Percentiles rank a stretch among this genome's conserved stretches.
Evolutionary conservation across 2,797 vertebrate species (phyloP).

Genomic region (Arremon brunneinucha): DNA sequence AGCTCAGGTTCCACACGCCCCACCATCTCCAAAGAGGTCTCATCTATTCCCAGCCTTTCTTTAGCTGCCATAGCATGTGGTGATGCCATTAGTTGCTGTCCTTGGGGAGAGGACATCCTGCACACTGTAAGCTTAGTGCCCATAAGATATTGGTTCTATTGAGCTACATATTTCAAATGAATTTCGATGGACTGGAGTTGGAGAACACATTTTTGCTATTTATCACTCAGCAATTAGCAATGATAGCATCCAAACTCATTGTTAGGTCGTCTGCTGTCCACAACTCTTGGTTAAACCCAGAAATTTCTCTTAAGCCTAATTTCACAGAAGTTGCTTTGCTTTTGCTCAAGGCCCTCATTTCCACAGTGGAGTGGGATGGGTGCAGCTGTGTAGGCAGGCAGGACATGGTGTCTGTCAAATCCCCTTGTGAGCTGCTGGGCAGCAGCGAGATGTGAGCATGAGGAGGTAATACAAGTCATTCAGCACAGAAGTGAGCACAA

Average conservation of each 20-base stretch:
- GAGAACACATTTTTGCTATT: constrained; percentile 38
- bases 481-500: neutral
- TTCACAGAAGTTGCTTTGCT: neutral
- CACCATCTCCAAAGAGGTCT: neutral
- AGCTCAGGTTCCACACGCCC: neutral
- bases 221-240: constrained; percentile 52
- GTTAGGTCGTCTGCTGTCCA: neutral
- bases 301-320: neutral
- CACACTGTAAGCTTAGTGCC: neutral
- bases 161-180: constrained; percentile 37
- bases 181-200: constrained; percentile 11
- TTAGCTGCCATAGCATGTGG: neutral
- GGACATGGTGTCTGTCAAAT: neutral
- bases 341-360: neutral
- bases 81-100: neutral
- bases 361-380: neutral
- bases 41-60: neutral
- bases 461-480: neutral
- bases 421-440: neutral
- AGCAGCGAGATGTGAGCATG: neutral
- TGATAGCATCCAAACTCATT: constrained; percentile 34
- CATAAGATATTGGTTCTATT: neutral
- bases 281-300: neutral
- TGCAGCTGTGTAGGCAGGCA: neutral
- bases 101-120: constrained; percentile 36